A percentile compares a stretch with the other conserved stretches of the same genome.
These are phyloP conservation scores for Cyrtodaria siliqua DNA, from an alignment of 2,888 invertebrate species.

Conservation along the genomic window DNA sequence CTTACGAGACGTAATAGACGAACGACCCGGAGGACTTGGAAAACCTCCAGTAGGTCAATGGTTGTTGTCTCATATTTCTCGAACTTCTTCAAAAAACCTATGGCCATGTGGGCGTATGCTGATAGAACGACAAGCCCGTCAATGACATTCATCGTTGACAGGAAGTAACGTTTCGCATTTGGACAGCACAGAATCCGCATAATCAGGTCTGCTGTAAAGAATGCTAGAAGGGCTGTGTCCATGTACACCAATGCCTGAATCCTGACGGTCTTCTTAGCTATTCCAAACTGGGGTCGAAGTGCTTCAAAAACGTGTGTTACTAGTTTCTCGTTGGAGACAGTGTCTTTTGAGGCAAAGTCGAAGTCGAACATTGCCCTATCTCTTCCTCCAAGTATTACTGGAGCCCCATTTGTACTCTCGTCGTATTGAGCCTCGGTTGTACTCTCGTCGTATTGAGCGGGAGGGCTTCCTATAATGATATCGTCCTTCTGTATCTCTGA, in stretches of 20 bases:
- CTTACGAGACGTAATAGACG: constrained; percentile 61
- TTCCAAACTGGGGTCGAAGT: constrained; percentile 37
- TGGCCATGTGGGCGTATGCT: constrained; percentile 49
- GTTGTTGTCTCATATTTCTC: constrained; percentile 46
- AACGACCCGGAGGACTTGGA: constrained; percentile 63
- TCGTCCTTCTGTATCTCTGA: constrained; percentile 20
- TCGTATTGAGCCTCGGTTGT: not conserved
- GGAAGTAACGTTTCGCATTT: constrained; percentile 50
- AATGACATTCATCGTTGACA: constrained; percentile 55
- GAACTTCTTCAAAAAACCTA: constrained; percentile 47
- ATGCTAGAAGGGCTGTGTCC: constrained; percentile 46
- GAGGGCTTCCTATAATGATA: constrained; percentile 10
- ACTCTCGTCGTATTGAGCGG: too few relatives aligned
- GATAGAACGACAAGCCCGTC: constrained; percentile 61
- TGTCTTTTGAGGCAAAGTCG: constrained; percentile 2
- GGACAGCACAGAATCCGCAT: constrained; percentile 59
- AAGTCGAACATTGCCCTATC: constrained; percentile 13
- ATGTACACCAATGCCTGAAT: constrained; percentile 48
- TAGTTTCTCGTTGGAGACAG: constrained; percentile 31
- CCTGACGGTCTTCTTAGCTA: constrained; percentile 55
- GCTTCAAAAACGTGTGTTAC: constrained; percentile 34
- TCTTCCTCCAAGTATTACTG: not conserved
- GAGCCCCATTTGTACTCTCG: too few relatives aligned
- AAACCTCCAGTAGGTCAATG: constrained; percentile 56
- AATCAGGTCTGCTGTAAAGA: constrained; percentile 62